Conservation (phyloP, 2,797 vertebrate species). For the Stomatorhinus walkeri region DNA sequence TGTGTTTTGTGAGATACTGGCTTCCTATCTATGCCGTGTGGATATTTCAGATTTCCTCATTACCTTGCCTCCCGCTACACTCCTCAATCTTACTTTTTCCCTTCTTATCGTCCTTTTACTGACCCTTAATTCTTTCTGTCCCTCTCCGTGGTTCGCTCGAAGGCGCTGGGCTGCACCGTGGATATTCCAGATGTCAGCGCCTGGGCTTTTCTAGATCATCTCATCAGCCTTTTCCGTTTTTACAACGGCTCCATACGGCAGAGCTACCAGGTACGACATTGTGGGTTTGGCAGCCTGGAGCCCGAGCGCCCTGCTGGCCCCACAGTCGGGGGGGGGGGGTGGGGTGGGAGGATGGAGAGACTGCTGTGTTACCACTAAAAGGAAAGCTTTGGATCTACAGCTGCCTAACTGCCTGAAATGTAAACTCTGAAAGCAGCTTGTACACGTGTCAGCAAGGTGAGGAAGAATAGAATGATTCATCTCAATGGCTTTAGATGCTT, state of each 20-base stretch:
- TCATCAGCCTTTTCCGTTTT: conserved; percentile 81
- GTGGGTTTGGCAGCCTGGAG: background rate
- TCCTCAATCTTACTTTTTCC: background rate
- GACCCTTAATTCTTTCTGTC: conserved; percentile 43
- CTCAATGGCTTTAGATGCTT: background rate
- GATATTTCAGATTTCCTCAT: background rate
- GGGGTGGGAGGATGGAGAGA: background rate
- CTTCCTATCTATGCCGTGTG: background rate
- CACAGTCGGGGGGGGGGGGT: background rate
- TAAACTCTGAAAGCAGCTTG: background rate
- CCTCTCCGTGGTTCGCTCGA: background rate
- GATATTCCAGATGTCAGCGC: conserved; percentile 78
- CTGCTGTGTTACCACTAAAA: background rate
- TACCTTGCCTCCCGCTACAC: background rate
- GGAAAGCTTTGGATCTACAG: background rate
- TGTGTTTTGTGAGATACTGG: background rate
- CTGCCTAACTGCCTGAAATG: background rate
- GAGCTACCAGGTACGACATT: conserved; percentile 69
- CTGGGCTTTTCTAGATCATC: conserved; percentile 68
- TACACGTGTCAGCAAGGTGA: background rate
- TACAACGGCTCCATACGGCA: conserved; percentile 70
- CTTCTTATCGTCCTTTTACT: conserved; percentile 44
- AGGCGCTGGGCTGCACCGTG: conserved; percentile 77
- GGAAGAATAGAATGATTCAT: background rate
- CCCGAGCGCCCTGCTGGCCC: background rate